Evolutionary conservation across 2,888 invertebrate species (phyloP).

Genomic region (Pimpla rufipes): DNA sequence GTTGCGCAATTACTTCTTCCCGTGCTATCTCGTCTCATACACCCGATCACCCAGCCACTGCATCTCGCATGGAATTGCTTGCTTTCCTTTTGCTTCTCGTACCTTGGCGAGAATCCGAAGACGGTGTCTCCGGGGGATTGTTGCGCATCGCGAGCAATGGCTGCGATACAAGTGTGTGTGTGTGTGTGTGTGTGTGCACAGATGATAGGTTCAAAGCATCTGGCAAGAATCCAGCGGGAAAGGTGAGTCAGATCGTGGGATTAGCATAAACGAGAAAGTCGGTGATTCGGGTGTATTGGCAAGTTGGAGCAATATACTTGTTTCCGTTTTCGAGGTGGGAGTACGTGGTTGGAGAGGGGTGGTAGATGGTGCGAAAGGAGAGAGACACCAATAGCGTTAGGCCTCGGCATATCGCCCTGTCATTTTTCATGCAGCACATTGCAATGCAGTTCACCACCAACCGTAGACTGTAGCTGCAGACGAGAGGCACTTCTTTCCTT

Average conservation of each 20-base stretch:
- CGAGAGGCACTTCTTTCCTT: constrained; percentile 39
- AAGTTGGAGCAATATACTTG: constrained; percentile 29
- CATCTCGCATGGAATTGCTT: background rate
- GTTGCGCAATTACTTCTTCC: constrained; percentile 38
- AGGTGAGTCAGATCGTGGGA: constrained; percentile 77
- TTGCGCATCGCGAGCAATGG: constrained; percentile 33
- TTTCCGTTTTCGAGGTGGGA: constrained; percentile 38
- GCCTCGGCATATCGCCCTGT: constrained; percentile 53
- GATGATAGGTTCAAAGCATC: constrained; percentile 39
- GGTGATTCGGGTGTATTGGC: constrained; percentile 65
- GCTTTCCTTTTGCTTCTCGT: background rate
- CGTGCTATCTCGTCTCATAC: constrained; percentile 7
- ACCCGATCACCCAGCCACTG: background rate
- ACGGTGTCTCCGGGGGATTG: constrained; percentile 17
- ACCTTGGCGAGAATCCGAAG: constrained; percentile 4
- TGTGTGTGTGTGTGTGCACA: constrained; percentile 5
- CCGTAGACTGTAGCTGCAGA: constrained; percentile 70
- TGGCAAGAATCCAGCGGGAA: constrained; percentile 73
- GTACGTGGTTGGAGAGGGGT: constrained; percentile 67
- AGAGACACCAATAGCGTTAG: constrained; percentile 49
- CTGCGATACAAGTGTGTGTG: background rate
- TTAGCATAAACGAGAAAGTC: constrained; percentile 77
- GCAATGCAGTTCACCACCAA: constrained; percentile 74
- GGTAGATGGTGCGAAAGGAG: constrained; percentile 55
- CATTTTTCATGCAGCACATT: constrained; percentile 71